Evolutionary conservation across 2,113 vertebrate species (phyloP).

Genomic region (Otus sunia): DNA sequence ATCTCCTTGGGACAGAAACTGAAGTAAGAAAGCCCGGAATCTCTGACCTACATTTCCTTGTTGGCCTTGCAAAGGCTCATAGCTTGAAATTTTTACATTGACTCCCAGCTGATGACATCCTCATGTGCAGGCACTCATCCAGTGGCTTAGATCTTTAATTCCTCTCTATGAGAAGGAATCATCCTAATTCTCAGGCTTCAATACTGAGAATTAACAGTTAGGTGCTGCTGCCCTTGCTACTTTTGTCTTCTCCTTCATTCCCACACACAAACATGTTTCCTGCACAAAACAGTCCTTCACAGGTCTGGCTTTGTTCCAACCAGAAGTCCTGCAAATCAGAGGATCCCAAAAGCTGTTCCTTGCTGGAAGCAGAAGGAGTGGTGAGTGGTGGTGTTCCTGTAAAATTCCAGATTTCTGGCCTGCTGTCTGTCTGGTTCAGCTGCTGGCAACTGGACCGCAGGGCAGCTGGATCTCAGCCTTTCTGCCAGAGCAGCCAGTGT

Average conservation of each 20-base stretch:
- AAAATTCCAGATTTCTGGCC: not conserved
- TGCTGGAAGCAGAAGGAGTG: not conserved
- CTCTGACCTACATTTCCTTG: not conserved
- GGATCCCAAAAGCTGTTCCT: not conserved
- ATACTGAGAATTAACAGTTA: not conserved
- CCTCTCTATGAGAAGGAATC: not conserved
- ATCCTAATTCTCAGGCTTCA: not conserved
- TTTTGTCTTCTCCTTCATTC: not conserved
- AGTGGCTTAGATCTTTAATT: not conserved
- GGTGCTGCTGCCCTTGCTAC: not conserved
- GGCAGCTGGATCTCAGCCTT: not conserved
- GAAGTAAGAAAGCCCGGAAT: not conserved
- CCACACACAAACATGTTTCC: accelerated
- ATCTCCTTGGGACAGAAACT: not conserved
- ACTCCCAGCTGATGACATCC: not conserved
- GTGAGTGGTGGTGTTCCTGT: not conserved
- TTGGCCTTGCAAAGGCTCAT: not conserved
- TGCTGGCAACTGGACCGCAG: not conserved
- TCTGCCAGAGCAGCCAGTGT: not conserved
- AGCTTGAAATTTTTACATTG: not conserved
- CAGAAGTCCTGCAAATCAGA: not conserved
- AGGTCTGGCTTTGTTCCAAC: not conserved
- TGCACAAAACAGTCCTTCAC: not conserved
- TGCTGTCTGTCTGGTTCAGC: not conserved
- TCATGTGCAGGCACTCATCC: not conserved